Percentiles rank a stretch among this genome's conserved stretches.
These are phyloP conservation scores for Macquaria ambigua DNA, from an alignment of 2,113 vertebrate species.

Conservation along the genomic window DNA sequence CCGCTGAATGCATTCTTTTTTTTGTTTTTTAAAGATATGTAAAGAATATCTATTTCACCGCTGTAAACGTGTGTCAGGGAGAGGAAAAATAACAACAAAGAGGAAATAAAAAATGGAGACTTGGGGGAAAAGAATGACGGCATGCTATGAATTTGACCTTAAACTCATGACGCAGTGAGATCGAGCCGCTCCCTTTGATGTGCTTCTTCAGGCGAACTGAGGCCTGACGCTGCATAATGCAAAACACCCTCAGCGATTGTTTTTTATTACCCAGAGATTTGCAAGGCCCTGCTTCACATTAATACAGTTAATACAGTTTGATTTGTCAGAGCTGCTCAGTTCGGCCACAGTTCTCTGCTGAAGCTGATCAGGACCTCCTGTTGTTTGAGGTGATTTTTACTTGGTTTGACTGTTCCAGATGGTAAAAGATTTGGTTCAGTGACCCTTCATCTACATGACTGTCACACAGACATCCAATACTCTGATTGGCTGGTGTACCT, in stretches of 20 bases:
- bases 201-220: slow-evolving; percentile 26
- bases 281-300: background rate
- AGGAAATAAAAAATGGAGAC: slow-evolving; percentile 1
- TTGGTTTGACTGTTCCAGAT: slow-evolving; percentile 13
- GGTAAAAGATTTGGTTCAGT: slow-evolving; percentile 25
- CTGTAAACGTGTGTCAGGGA: background rate
- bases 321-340: background rate
- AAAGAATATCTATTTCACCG: background rate
- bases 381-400: slow-evolving; percentile 9
- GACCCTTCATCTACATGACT: background rate
- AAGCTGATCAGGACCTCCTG: slow-evolving; percentile 13
- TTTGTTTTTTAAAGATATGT: background rate
- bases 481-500: background rate
- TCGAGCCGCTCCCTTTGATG: slow-evolving; percentile 1
- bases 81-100: background rate
- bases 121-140: slow-evolving; percentile 16
- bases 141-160: slow-evolving; percentile 41
- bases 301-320: background rate
- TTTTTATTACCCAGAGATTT: slow-evolving; percentile 32
- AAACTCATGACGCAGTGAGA: slow-evolving; percentile 17
- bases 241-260: slow-evolving; percentile 40
- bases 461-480: background rate
- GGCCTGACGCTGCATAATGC: slow-evolving; percentile 48
- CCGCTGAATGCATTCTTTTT: background rate
- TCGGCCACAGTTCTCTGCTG: background rate